phyloP scores from a whole-genome alignment of 2,797 vertebrate species.

The Pteronotus mesoamericanus region DNA sequence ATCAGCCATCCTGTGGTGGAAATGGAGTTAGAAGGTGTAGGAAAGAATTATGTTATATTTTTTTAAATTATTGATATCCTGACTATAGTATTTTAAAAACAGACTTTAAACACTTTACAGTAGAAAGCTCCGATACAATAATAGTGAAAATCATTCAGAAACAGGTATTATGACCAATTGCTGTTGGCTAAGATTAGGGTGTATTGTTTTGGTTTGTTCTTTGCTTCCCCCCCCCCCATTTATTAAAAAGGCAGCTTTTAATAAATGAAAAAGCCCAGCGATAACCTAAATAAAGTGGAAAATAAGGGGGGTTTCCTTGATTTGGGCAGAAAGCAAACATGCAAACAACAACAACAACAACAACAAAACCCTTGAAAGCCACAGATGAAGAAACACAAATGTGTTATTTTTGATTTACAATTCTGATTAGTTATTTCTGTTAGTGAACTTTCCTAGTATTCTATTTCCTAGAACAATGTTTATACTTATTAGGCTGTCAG shows the following conservation, averaged over 20 bases:
- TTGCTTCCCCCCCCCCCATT: neutral
- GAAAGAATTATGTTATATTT: neutral
- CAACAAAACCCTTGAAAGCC: neutral
- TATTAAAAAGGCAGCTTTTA: neutral
- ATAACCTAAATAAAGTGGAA: neutral
- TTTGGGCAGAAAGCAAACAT: neutral
- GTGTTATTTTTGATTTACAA: neutral
- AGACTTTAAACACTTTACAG: neutral
- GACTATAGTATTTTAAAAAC: neutral
- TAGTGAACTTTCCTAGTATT: neutral
- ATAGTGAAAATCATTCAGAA: neutral
- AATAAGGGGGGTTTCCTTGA: neutral
- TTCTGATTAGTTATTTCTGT: neutral
- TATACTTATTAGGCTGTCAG: neutral
- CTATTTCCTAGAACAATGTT: neutral
- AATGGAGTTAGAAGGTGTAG: neutral
- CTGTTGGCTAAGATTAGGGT: neutral
- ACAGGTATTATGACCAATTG: neutral
- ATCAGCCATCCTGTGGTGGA: neutral
- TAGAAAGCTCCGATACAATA: neutral
- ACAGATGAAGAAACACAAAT: neutral
- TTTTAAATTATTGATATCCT: neutral
- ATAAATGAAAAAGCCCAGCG: neutral
- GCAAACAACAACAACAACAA: neutral
- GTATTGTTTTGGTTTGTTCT: neutral